A percentile compares a stretch with the other conserved stretches of the same genome.
phyloP scores from a whole-genome alignment of 2,888 invertebrate species.

The Portevinia maculata region DNA sequence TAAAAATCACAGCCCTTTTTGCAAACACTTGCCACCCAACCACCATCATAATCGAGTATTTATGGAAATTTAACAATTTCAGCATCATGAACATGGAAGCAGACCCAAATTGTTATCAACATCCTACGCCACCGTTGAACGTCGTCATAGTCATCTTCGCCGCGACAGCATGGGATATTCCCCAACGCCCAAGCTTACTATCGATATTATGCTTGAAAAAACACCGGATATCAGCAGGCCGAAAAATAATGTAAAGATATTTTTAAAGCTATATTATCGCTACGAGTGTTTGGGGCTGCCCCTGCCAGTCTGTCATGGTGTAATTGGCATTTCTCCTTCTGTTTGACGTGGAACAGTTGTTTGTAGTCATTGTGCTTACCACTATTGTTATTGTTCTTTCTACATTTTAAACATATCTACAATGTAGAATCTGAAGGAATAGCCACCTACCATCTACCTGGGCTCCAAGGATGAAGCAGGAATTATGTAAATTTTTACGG shows the following conservation, averaged over 20 bases:
- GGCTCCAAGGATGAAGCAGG: constrained; percentile 1
- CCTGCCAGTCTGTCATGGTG: constrained; percentile 51
- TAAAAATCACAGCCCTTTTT: neutral
- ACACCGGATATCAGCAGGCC: constrained; percentile 65
- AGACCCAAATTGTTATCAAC: constrained; percentile 33
- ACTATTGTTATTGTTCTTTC: constrained; percentile 5
- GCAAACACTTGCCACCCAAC: neutral
- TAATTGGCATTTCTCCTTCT: constrained; percentile 53
- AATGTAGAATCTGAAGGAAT: constrained; percentile 6
- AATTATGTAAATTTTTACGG: constrained; percentile 70
- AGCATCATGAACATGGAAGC: constrained; percentile 35
- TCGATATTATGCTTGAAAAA: constrained; percentile 62
- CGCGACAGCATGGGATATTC: constrained; percentile 13
- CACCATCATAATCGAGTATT: constrained; percentile 4
- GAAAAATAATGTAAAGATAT: constrained; percentile 63
- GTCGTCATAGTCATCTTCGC: neutral
- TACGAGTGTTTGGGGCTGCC: constrained; percentile 43
- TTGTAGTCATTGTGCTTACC: neutral
- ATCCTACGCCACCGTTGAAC: constrained; percentile 16
- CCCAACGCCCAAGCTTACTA: constrained; percentile 51
- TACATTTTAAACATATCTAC: neutral
- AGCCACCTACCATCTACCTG: neutral
- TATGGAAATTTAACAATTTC: constrained; percentile 60
- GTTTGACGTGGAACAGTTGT: neutral
- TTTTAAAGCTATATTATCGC: constrained; percentile 59